Evolutionary conservation across 2,888 invertebrate species (phyloP).

Genomic region (Eucera pruinosa): DNA sequence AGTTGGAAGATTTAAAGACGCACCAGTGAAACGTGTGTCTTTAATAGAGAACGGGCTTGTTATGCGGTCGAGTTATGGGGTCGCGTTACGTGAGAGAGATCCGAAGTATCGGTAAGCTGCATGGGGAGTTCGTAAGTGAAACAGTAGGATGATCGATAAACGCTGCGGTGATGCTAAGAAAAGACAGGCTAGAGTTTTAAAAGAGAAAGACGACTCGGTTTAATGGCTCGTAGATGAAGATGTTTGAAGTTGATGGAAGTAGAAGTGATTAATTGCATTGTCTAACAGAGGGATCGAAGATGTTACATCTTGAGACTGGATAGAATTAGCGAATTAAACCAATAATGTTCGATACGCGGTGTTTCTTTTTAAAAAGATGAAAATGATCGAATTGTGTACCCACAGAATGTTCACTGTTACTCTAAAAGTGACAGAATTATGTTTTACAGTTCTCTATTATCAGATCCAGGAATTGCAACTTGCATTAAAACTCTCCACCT

Average conservation of each 20-base stretch:
- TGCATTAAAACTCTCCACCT: too few relatives aligned
- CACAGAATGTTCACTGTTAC: too few relatives aligned
- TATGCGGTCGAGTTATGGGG: constrained; percentile 50
- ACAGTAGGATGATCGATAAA: constrained; percentile 1
- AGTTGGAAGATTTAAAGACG: constrained; percentile 29
- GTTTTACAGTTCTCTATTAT: too few relatives aligned
- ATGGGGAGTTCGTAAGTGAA: not conserved
- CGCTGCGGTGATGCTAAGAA: not conserved
- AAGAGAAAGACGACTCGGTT: not conserved
- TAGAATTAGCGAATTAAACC: too few relatives aligned
- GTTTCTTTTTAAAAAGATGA: too few relatives aligned
- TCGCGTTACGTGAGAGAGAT: constrained; percentile 38
- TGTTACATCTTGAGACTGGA: not conserved
- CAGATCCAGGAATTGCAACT: too few relatives aligned
- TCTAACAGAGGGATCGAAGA: too few relatives aligned
- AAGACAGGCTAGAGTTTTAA: not conserved
- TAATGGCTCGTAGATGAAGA: not conserved
- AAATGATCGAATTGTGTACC: too few relatives aligned
- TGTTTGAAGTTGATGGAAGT: not conserved
- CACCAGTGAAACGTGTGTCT: constrained; percentile 17
- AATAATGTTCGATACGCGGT: too few relatives aligned
- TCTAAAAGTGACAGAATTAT: too few relatives aligned
- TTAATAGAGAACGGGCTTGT: constrained; percentile 42
- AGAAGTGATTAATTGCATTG: not conserved
- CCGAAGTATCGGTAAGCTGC: not conserved